These are phyloP conservation scores for Mormyrus iriodes DNA, from an alignment of 2,113 vertebrate species.

Conservation along the genomic window DNA sequence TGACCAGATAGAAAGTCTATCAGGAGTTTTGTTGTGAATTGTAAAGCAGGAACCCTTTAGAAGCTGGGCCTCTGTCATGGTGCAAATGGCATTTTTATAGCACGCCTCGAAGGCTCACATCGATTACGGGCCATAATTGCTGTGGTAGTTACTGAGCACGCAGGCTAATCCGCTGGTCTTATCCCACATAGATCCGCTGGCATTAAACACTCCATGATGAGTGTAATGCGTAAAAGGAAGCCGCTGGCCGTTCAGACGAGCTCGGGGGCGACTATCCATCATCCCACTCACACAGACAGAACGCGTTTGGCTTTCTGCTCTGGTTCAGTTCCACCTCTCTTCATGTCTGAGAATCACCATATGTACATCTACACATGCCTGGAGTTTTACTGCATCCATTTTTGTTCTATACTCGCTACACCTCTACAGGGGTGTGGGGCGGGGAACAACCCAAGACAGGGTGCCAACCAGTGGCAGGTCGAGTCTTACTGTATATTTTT, in stretches of 20 bases:
- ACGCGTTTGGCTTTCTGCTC: neutral
- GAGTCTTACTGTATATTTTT: neutral
- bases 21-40: neutral
- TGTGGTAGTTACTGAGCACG: neutral
- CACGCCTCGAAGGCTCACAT: neutral
- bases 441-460: neutral
- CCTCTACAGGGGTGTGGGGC: neutral
- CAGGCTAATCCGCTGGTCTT: neutral
- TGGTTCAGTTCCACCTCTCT: neutral
- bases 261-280: neutral
- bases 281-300: neutral
- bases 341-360: neutral
- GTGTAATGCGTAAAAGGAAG: neutral
- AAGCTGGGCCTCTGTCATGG: neutral
- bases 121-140: neutral
- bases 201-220: neutral
- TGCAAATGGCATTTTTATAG: neutral
- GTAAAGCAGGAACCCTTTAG: neutral
- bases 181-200: neutral
- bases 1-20: neutral
- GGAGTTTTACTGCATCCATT: neutral
- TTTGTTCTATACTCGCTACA: neutral
- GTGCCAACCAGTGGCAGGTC: neutral
- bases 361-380: neutral
- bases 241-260: neutral